Percentiles rank a stretch among this genome's conserved stretches.
Conservation (phyloP, 2,797 vertebrate genomes). For the Hypotaenidia okinawae region DNA sequence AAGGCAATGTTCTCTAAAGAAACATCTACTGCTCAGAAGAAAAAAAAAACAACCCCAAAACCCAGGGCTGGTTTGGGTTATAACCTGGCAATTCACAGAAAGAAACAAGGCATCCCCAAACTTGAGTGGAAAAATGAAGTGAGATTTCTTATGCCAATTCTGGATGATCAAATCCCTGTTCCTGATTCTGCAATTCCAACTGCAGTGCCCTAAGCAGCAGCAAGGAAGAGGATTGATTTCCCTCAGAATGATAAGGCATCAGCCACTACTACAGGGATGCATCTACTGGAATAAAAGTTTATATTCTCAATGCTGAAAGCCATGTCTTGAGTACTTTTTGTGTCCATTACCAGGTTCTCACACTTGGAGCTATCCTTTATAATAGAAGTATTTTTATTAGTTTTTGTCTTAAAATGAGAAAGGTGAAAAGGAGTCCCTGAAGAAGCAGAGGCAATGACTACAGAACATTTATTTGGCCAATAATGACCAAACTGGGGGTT, state of each 20-base stretch:
- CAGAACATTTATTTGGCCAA: background rate
- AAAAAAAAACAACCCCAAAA: background rate
- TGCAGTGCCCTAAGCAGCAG: background rate
- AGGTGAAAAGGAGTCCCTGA: background rate
- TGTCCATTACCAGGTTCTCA: background rate
- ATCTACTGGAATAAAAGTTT: background rate
- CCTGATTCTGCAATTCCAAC: background rate
- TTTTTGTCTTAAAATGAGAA: background rate
- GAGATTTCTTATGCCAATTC: background rate
- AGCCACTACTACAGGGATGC: no score
- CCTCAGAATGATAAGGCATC: background rate
- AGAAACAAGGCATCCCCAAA: background rate
- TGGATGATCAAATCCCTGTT: background rate
- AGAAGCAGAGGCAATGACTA: background rate
- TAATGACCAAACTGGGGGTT: background rate
- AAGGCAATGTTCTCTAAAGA: background rate
- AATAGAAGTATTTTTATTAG: background rate
- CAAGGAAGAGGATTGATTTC: background rate
- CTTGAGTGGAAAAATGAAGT: background rate
- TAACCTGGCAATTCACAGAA: background rate
- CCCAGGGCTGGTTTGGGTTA: background rate
- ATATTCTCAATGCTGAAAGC: background rate
- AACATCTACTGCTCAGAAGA: background rate
- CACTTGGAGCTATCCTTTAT: background rate
- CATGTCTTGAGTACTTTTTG: background rate